These are phyloP conservation scores for Hydraecia micacea DNA, from an alignment of 2,888 invertebrate genomes.

Conservation along the genomic window DNA sequence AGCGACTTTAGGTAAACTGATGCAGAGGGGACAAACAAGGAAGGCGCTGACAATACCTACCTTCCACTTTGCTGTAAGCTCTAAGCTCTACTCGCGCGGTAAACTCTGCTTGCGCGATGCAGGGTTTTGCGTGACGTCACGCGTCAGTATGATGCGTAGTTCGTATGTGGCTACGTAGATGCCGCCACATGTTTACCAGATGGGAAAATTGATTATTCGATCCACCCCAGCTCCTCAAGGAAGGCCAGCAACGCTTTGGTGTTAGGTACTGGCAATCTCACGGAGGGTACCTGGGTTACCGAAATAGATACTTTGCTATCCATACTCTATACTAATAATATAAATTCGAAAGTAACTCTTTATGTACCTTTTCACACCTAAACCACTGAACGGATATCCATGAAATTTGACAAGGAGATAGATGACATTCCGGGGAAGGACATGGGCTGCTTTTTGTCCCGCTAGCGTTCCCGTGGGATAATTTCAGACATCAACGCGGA, in stretches of 20 bases:
- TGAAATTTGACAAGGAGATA: background rate
- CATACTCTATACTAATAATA: background rate
- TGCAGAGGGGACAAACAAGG: conserved; percentile 56
- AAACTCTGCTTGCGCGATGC: too few species aligned
- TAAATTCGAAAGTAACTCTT: background rate
- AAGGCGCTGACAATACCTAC: conserved; percentile 2
- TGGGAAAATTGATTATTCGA: too few species aligned
- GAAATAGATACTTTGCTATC: background rate
- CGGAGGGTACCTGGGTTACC: background rate
- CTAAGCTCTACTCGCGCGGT: too few species aligned
- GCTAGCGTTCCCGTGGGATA: background rate
- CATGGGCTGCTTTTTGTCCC: background rate
- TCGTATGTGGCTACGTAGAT: too few species aligned
- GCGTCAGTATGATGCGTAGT: too few species aligned
- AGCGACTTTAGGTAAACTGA: conserved; percentile 63
- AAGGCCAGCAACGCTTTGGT: too few species aligned
- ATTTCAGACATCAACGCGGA: background rate
- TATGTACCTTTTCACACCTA: background rate
- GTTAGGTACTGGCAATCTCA: background rate
- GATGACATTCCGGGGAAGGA: background rate
- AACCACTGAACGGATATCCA: background rate
- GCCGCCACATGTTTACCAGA: too few species aligned
- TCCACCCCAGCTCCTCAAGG: too few species aligned
- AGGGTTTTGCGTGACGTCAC: too few species aligned
- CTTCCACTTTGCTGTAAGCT: background rate